phyloP scores from a whole-genome alignment of 2,888 invertebrate species.

The Mesorhabditis belari region DNA sequence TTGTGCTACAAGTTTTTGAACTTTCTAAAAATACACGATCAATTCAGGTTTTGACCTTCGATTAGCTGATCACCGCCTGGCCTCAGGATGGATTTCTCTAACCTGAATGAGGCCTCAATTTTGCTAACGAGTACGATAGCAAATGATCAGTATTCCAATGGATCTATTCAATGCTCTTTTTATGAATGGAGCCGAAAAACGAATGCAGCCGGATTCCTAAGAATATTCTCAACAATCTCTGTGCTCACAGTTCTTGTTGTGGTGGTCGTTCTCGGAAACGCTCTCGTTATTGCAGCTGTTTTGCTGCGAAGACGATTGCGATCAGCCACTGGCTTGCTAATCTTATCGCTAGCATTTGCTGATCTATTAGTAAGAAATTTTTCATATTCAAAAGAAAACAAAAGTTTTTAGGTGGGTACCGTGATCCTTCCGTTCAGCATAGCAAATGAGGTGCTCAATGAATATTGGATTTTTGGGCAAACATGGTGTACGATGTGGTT shows the following conservation, averaged over 20 bases:
- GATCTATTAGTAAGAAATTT: constrained; percentile 66
- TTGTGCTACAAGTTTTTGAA: too few species aligned
- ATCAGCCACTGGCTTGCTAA: constrained; percentile 91
- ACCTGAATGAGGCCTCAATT: too few species aligned
- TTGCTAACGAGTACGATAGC: too few species aligned
- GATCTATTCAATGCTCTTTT: constrained; percentile 35
- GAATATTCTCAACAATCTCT: constrained; percentile 51
- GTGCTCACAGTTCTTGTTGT: constrained; percentile 52
- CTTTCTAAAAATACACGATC: too few species aligned
- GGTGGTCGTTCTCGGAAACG: constrained; percentile 50
- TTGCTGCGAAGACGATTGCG: constrained; percentile 61
- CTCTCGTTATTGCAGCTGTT: constrained; percentile 53
- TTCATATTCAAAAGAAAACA: not conserved
- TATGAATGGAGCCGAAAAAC: constrained; percentile 49
- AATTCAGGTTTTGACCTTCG: too few species aligned
- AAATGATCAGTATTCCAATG: not conserved
- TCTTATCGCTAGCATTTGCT: constrained; percentile 89
- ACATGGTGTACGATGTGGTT: constrained; percentile 84
- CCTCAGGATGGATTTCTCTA: too few species aligned
- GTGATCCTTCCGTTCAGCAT: constrained; percentile 92
- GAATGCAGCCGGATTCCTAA: constrained; percentile 47
- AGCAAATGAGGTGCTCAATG: constrained; percentile 72
- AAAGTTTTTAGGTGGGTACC: constrained; percentile 67
- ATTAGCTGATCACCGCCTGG: too few species aligned
- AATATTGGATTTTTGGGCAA: constrained; percentile 91